Evolutionary conservation across 2,888 invertebrate species (phyloP).

Genomic region (Apamea monoglypha): DNA sequence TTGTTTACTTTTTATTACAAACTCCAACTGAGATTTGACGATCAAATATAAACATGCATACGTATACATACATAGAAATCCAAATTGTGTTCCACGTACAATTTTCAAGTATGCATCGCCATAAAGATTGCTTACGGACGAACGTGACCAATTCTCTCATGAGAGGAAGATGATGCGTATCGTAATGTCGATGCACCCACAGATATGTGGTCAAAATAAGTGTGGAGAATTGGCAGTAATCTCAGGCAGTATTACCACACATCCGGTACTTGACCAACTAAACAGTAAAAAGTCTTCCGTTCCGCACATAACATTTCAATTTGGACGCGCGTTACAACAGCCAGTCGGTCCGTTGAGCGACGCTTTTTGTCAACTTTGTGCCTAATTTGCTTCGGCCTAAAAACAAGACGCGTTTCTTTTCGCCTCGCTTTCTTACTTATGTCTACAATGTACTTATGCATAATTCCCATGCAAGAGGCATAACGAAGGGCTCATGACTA

Average conservation of each 20-base stretch:
- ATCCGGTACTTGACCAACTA: slow-evolving; percentile 86
- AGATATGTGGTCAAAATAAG: slow-evolving; percentile 69
- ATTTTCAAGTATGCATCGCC: slow-evolving; percentile 59
- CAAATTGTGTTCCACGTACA: slow-evolving; percentile 42
- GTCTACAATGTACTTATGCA: slow-evolving; percentile 40
- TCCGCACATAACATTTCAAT: slow-evolving; percentile 87
- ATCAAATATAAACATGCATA: slow-evolving; percentile 34
- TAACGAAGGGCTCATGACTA: slow-evolving; percentile 29
- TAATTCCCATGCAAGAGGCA: slow-evolving; percentile 26
- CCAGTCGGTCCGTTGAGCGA: slow-evolving; percentile 61
- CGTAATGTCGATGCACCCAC: slow-evolving; percentile 68
- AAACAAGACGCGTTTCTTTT: slow-evolving; percentile 69
- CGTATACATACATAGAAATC: slow-evolving; percentile 21
- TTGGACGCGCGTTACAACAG: slow-evolving; percentile 75
- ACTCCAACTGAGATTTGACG: slow-evolving; percentile 38
- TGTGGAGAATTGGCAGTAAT: slow-evolving; percentile 71
- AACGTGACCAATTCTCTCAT: slow-evolving; percentile 75
- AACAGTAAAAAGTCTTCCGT: slow-evolving; percentile 84
- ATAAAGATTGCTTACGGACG: slow-evolving; percentile 70
- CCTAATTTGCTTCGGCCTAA: slow-evolving; percentile 83
- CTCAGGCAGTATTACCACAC: slow-evolving; percentile 79
- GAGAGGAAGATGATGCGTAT: slow-evolving; percentile 70
- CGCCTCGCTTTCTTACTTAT: slow-evolving; percentile 67
- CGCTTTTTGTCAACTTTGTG: slow-evolving; percentile 85
- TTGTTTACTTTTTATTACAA: slow-evolving; percentile 63